Evolutionary conservation across 1,140 invertebrate species (phyloP).

Genomic region (Heliothis subflexa): DNA sequence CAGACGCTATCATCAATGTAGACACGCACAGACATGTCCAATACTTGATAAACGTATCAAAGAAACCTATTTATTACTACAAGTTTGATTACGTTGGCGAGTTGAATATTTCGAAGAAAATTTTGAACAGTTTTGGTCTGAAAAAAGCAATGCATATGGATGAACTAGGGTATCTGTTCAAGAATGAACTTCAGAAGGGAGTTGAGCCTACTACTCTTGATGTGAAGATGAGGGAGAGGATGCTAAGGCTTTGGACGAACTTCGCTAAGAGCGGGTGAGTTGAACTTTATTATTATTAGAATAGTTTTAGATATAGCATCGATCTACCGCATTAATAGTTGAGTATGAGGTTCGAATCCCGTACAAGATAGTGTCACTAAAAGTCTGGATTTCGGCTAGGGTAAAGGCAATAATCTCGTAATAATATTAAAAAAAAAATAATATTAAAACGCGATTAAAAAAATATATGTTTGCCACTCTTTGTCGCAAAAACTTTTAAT

Average conservation of each 20-base stretch:
- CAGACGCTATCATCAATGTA: slow-evolving; percentile 72
- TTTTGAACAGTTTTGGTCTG: slow-evolving; percentile 54
- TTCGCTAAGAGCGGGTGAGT: slow-evolving; percentile 86
- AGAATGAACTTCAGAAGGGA: slow-evolving; percentile 62
- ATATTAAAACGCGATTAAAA: no score
- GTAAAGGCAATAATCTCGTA: no score
- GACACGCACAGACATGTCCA: slow-evolving; percentile 74
- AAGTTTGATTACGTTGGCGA: slow-evolving; percentile 82
- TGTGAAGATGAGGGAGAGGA: slow-evolving; percentile 73
- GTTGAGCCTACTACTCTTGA: slow-evolving; percentile 67
- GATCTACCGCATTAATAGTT: no score
- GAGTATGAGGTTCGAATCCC: no score
- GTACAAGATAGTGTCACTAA: no score
- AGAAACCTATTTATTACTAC: slow-evolving; percentile 80
- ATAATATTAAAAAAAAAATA: no score
- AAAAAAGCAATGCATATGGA: slow-evolving; percentile 75
- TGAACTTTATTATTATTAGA: background rate
- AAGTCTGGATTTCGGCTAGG: no score
- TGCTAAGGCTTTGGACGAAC: slow-evolving; percentile 86
- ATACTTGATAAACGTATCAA: slow-evolving; percentile 70
- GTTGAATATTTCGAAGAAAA: slow-evolving; percentile 70
- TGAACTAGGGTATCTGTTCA: slow-evolving; percentile 83
- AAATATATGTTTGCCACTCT: no score
- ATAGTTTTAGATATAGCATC: background rate
- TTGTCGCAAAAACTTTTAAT: no score